phyloP scores from a whole-genome alignment of 2,888 invertebrate species.

The Sminthurinus aureus region DNA sequence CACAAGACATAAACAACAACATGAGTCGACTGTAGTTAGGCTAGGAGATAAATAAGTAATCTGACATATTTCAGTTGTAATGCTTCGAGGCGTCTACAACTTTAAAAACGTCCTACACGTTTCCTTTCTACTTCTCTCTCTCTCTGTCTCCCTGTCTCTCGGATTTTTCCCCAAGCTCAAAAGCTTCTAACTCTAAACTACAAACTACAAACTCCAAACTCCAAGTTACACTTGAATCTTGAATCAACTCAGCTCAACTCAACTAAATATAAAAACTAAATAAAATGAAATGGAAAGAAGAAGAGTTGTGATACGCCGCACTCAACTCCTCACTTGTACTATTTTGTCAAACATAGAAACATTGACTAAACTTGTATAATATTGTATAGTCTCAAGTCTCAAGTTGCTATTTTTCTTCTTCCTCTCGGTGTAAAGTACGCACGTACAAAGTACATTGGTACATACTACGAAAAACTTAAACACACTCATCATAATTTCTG shows the following conservation, averaged over 20 bases:
- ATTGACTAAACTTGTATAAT: background rate
- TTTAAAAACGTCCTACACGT: slow-evolving; percentile 6
- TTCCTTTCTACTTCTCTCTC: background rate
- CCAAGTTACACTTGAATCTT: background rate
- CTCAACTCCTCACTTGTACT: background rate
- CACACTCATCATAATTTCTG: background rate
- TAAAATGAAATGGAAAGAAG: background rate
- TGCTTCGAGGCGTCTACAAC: slow-evolving; percentile 35
- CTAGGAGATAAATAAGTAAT: slow-evolving; percentile 17
- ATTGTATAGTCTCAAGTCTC: background rate
- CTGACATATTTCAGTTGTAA: slow-evolving; percentile 32
- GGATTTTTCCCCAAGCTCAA: too few species aligned
- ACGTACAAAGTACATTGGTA: too few species aligned
- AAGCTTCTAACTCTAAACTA: too few species aligned
- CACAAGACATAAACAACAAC: background rate
- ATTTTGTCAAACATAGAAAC: background rate
- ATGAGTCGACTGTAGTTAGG: slow-evolving; percentile 4
- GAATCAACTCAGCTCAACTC: background rate
- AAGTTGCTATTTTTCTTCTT: background rate
- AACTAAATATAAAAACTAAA: background rate
- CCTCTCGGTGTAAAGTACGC: background rate
- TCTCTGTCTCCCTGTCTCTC: background rate
- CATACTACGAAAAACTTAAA: background rate
- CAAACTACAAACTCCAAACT: background rate
- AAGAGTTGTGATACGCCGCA: background rate